phyloP scores from a whole-genome alignment of 1,140 invertebrate genomes.

The Drosophila kikkawai region DNA sequence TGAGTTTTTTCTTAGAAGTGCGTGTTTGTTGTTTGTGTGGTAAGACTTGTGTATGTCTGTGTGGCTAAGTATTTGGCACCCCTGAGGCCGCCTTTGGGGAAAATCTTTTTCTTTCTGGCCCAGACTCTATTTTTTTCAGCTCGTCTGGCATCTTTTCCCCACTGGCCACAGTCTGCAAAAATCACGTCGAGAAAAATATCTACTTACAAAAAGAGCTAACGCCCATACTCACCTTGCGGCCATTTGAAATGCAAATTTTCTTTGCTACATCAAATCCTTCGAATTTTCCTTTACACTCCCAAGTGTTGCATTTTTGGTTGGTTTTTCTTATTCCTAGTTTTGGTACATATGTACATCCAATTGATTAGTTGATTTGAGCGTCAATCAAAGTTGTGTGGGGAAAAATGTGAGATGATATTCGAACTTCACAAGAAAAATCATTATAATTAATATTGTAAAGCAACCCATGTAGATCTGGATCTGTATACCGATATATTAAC shows the following conservation, averaged over 20 bases:
- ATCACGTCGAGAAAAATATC: constrained; percentile 56
- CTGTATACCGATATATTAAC: too few species aligned
- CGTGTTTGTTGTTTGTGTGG: not conserved
- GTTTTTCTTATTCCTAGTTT: constrained; percentile 2
- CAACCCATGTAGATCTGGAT: too few species aligned
- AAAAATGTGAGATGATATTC: not conserved
- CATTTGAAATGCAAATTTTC: constrained; percentile 68
- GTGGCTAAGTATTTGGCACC: constrained; percentile 33
- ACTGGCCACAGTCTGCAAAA: constrained; percentile 33
- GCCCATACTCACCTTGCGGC: constrained; percentile 32
- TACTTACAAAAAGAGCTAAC: constrained; percentile 29
- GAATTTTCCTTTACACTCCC: not conserved
- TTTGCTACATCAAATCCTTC: constrained; percentile 27
- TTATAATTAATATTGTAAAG: not conserved
- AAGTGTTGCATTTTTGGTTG: not conserved
- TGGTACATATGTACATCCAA: constrained; percentile 51
- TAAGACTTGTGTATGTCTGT: constrained; percentile 4
- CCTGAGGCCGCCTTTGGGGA: constrained; percentile 2
- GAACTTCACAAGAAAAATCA: too few species aligned
- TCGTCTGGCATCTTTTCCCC: constrained; percentile 18
- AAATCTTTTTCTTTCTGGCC: not conserved
- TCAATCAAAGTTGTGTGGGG: constrained; percentile 53
- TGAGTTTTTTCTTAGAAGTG: constrained; percentile 6
- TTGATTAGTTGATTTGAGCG: constrained; percentile 75
- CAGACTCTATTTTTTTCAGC: constrained; percentile 4